A percentile compares a stretch with the other conserved stretches of the same genome.
phyloP scores from a whole-genome alignment of 2,888 invertebrate genomes.

The Tyria jacobaeae region DNA sequence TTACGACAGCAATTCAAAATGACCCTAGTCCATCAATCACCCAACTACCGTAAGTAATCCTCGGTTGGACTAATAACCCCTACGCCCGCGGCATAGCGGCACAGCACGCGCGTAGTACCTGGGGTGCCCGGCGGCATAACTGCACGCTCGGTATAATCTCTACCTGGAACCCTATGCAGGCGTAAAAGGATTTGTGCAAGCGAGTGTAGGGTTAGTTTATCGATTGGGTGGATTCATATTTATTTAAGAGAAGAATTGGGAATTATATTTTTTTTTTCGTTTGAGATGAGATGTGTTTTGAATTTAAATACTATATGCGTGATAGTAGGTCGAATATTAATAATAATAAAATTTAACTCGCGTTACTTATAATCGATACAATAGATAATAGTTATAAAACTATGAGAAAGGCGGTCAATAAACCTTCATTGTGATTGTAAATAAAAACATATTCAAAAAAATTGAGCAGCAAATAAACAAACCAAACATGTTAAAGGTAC shows the following conservation, averaged over 20 bases:
- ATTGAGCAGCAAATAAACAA: constrained; percentile 37
- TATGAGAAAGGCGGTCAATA: too few species aligned
- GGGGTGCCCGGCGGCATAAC: constrained; percentile 49
- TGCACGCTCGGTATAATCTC: constrained; percentile 58
- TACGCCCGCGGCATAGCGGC: constrained; percentile 27
- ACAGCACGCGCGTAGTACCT: constrained; percentile 26
- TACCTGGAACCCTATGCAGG: constrained; percentile 53
- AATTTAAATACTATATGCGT: not conserved
- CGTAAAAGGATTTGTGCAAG: constrained; percentile 29
- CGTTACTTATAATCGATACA: too few species aligned
- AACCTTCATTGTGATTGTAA: not conserved
- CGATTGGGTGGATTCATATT: constrained; percentile 15
- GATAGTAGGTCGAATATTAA: too few species aligned
- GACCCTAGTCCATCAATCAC: constrained; percentile 28
- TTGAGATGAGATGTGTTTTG: too few species aligned
- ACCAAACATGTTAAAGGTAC: constrained; percentile 47
- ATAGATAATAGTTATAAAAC: too few species aligned
- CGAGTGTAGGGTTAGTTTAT: constrained; percentile 21
- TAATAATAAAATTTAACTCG: too few species aligned
- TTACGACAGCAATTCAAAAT: constrained; percentile 6
- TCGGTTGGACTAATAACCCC: constrained; percentile 47
- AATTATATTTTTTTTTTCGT: too few species aligned
- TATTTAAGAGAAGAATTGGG: too few species aligned
- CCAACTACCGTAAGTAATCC: constrained; percentile 42
- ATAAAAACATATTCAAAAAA: constrained; percentile 24